Conservation (phyloP, 2,797 vertebrate species). For the Micropoecilia bifurca region DNA sequence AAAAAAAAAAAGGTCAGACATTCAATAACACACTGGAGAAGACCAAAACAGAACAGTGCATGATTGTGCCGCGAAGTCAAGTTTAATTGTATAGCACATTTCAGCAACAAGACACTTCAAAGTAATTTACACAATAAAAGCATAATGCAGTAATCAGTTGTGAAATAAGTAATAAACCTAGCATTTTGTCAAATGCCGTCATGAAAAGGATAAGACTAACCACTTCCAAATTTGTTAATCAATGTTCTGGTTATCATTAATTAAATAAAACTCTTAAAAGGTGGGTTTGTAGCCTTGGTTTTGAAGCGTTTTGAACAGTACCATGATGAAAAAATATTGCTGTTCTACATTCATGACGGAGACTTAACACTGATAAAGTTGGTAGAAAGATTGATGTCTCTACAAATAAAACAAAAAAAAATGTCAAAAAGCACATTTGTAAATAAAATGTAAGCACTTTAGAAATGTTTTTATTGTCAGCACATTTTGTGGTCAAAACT, state of each 20-base stretch:
- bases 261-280: too few species aligned
- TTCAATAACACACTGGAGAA: not conserved
- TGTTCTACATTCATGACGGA: not conserved
- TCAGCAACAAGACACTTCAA: too few species aligned
- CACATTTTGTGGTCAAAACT: not conserved
- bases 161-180: too few species aligned
- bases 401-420: not conserved
- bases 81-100: too few species aligned
- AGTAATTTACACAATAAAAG: too few species aligned
- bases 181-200: too few species aligned
- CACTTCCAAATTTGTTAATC: too few species aligned
- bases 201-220: too few species aligned
- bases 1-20: not conserved
- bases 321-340: not conserved
- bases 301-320: not conserved
- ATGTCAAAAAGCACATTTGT: not conserved
- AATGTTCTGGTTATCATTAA: too few species aligned
- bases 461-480: not conserved
- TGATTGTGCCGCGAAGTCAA: not conserved
- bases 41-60: not conserved
- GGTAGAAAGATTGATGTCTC: not conserved
- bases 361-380: not conserved
- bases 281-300: too few species aligned
- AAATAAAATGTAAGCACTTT: not conserved
- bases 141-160: too few species aligned